Percentiles rank a stretch among this genome's conserved stretches.
Conservation (phyloP, 2,888 invertebrate species). For the Idaea biselata region DNA sequence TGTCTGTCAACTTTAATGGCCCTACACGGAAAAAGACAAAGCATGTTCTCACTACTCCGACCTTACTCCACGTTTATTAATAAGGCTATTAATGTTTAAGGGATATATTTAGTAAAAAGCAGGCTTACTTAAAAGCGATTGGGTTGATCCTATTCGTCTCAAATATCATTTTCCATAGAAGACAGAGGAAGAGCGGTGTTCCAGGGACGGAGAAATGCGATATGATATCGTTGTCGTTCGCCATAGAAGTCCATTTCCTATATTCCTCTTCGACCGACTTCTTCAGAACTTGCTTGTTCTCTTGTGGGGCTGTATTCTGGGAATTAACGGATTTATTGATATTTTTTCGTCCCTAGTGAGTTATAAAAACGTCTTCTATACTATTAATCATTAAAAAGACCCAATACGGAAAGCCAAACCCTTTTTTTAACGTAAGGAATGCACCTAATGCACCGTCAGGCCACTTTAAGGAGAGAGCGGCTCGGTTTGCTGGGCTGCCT, state of each 20-base stretch:
- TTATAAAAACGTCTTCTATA: not conserved
- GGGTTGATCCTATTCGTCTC: constrained; percentile 96
- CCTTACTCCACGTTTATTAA: too few relatives aligned
- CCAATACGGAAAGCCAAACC: not conserved
- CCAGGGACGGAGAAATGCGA: constrained; percentile 97
- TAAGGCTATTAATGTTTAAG: too few relatives aligned
- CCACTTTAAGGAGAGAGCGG: too few relatives aligned
- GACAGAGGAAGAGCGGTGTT: constrained; percentile 94
- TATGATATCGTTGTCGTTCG: constrained; percentile 97
- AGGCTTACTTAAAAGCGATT: constrained; percentile 94
- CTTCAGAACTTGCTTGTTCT: constrained; percentile 94
- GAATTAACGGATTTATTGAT: constrained; percentile 12
- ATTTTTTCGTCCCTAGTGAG: not conserved
- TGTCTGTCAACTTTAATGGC: too few relatives aligned
- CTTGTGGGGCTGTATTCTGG: constrained; percentile 89
- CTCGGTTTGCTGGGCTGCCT: too few relatives aligned
- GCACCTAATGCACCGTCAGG: too few relatives aligned
- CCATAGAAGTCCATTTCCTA: constrained; percentile 97
- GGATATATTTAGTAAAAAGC: not conserved
- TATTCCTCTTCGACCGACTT: constrained; percentile 97
- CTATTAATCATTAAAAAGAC: not conserved
- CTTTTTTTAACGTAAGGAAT: too few relatives aligned
- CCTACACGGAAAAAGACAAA: too few relatives aligned
- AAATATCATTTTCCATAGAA: constrained; percentile 97
- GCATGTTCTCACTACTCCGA: too few relatives aligned